Evolutionary conservation across 2,113 vertebrate genomes (phyloP).

Genomic region (Zosterops pallidus): DNA sequence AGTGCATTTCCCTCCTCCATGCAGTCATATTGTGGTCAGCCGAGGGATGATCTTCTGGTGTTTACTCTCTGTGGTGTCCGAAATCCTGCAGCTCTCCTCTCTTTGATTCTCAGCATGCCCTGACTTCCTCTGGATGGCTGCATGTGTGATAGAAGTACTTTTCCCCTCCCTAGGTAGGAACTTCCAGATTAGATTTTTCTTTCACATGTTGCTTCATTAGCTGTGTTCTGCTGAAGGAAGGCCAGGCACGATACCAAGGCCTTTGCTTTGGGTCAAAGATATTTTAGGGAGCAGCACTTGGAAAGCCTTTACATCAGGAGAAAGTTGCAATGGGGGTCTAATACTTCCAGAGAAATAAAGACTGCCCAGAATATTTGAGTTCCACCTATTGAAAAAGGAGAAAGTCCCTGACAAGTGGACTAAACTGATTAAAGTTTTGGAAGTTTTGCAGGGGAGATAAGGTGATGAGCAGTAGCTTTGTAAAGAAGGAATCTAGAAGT

Average conservation of each 20-base stretch:
- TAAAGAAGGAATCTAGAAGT: neutral
- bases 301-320: neutral
- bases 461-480: neutral
- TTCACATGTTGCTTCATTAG: neutral
- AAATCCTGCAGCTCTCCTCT: neutral
- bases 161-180: neutral
- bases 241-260: neutral
- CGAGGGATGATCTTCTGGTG: rapidly evolving
- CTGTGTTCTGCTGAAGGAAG: neutral
- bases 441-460: neutral
- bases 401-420: neutral
- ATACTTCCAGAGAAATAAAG: neutral
- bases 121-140: neutral
- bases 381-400: neutral
- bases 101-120: neutral
- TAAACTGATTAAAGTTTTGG: neutral
- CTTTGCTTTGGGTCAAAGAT: neutral
- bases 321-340: neutral
- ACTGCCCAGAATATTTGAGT: neutral
- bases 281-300: neutral
- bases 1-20: neutral
- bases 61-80: neutral
- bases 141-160: neutral
- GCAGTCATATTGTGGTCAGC: neutral
- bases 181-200: neutral